Percentiles rank a stretch among this genome's conserved stretches.
phyloP scores from a whole-genome alignment of 2,113 vertebrate genomes.

The Andinoacara biseriatus region DNA sequence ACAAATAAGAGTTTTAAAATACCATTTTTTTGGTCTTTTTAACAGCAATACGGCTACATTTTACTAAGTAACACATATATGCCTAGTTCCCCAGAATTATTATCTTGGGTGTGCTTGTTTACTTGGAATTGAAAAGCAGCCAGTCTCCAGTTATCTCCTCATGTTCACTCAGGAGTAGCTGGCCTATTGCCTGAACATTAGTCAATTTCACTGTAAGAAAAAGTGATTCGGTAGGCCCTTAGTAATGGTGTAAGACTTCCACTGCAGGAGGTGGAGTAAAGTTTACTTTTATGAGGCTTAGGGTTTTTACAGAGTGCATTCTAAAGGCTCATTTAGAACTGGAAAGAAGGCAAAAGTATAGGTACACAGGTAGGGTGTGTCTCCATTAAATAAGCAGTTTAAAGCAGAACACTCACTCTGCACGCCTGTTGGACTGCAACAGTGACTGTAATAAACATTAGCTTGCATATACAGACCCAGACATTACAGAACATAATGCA shows the following conservation, averaged over 20 bases:
- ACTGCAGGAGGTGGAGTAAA: neutral
- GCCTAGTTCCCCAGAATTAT: no score
- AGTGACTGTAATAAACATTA: constrained; percentile 1
- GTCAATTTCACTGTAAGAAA: constrained; percentile 28
- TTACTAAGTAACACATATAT: neutral
- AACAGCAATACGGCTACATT: no score
- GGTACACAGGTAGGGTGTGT: constrained; percentile 48
- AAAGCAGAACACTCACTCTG: neutral
- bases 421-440: neutral
- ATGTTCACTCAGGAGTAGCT: neutral
- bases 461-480: neutral
- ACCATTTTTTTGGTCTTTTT: no score
- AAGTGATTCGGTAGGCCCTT: constrained; percentile 16
- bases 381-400: constrained; percentile 26
- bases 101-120: neutral
- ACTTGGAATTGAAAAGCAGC: neutral
- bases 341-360: neutral
- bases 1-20: neutral
- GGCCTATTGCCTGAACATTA: constrained; percentile 20
- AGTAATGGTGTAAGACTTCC: neutral
- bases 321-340: constrained; percentile 20
- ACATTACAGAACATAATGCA: neutral
- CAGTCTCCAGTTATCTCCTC: neutral
- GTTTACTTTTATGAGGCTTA: constrained; percentile 14
- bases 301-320: constrained; percentile 10